These are phyloP conservation scores for Xiphophorus birchmanni DNA, from an alignment of 2,797 vertebrate species.

Conservation along the genomic window DNA sequence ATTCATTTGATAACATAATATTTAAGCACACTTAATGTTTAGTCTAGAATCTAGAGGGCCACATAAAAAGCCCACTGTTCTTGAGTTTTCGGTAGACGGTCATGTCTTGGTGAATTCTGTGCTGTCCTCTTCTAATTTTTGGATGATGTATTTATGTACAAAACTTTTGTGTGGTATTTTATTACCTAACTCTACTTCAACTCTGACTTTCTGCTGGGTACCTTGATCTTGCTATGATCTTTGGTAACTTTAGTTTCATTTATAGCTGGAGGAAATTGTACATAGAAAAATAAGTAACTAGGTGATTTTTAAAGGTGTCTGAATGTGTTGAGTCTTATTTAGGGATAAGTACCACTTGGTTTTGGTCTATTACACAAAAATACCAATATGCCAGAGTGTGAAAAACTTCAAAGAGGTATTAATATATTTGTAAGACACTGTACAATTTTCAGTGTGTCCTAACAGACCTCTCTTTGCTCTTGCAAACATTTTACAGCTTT, in stretches of 20 bases:
- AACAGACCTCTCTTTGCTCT: conserved; percentile 2
- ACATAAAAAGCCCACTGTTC: too few species aligned
- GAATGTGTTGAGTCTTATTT: background rate
- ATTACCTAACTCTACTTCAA: background rate
- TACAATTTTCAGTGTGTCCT: background rate
- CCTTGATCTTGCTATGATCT: background rate
- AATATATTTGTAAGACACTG: background rate
- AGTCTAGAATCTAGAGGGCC: too few species aligned
- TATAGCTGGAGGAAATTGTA: background rate
- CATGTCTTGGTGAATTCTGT: background rate
- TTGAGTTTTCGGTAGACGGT: background rate
- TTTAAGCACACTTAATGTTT: too few species aligned
- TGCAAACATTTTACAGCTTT: conserved; percentile 12
- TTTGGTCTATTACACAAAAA: background rate
- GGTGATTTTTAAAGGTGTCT: background rate
- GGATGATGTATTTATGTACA: background rate
- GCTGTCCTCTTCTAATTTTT: background rate
- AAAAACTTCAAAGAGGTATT: background rate
- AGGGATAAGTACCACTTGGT: background rate
- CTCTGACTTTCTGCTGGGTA: background rate
- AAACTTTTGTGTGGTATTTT: background rate
- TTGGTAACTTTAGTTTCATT: background rate
- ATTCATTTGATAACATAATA: too few species aligned
- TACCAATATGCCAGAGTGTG: background rate
- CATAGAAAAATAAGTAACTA: background rate